A percentile compares a stretch with the other conserved stretches of the same genome.
Conservation (phyloP, 1,140 invertebrate species). For the Pogonognathellus flavescens region DNA sequence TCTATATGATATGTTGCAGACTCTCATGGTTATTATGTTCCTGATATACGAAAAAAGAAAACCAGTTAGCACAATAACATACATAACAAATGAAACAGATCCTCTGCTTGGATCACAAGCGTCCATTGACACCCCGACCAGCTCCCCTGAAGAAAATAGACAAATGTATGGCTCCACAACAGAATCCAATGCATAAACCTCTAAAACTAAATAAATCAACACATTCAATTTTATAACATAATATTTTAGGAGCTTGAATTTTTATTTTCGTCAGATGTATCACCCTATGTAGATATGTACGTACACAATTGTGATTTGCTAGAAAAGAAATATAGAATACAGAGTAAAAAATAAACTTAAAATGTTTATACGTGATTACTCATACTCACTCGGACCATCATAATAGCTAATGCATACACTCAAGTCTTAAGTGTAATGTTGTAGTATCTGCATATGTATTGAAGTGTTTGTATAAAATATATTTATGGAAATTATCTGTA, state of each 20-base stretch:
- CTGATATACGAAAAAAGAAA: neutral
- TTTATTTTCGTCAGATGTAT: neutral
- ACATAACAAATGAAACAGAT: neutral
- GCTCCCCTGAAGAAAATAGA: neutral
- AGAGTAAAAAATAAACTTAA: neutral
- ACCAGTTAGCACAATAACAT: neutral
- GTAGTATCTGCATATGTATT: too few relatives aligned
- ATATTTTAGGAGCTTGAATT: neutral
- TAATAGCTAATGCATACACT: too few relatives aligned
- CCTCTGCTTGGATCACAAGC: slow-evolving; percentile 1
- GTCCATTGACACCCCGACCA: neutral
- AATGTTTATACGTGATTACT: neutral
- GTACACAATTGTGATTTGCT: neutral
- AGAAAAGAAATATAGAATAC: neutral
- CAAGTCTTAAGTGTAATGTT: neutral
- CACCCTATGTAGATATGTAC: too few relatives aligned
- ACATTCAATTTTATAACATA: neutral
- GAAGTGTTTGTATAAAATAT: too few relatives aligned
- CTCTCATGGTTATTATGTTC: neutral
- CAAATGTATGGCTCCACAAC: slow-evolving; percentile 26
- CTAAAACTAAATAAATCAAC: neutral
- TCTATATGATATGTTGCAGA: neutral
- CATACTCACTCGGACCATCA: too few relatives aligned
- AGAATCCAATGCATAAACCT: neutral
- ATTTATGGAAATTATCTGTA: too few relatives aligned